Base-by-base conservation (phyloP, 2,797 vertebrate genomes). In the Alosa sapidissima region DNA sequence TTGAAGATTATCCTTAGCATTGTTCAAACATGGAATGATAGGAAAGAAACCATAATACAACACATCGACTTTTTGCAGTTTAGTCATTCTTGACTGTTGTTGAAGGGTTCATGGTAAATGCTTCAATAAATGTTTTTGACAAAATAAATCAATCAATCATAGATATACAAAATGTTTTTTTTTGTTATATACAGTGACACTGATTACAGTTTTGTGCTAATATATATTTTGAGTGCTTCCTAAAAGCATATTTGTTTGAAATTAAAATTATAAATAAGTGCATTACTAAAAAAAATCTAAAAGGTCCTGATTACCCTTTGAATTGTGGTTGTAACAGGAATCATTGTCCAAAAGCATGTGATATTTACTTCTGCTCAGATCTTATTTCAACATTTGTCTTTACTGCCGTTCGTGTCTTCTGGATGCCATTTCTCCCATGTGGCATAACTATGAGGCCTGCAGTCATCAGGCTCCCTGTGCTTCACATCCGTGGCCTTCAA, bases 191-290 rank as follows among this genome's bases (percentile, higher is more conserved):
- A 78, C 72, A 78, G 14, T 47, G 72, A 78, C 72, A 78, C 16
- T 78, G 72, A 78, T 78, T 78, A 78, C 72, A 78, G 36, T 78
- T 78, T 47, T 78, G 72, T 78, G 72, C 36, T 78, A 47, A 78
- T 78, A 78, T 78, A 78, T 78, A 78, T 21, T 47, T 78, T 78
- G 72, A 78, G 72, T 78, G 72, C 72, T 78, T 78, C 72, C 72
- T 78, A 78, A 78, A 75, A 78, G 72, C 72, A 78, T 72, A 72
- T 72, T 72, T 72, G 36, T 72, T 72, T 72, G 68, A 33, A 41
- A 72, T 72, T 72, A 36, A 72, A 78, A 47, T 78, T 47, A 78
- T 78, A 78, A 78, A 78, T 78, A 78, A 78, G 72, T 78, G 72
- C 72, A 47, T 78, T 47, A 78, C 72, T 78, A 78, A 78, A 47